These are phyloP conservation scores for Xylophagus ater DNA, from an alignment of 2,888 invertebrate species.

Conservation along the genomic window DNA sequence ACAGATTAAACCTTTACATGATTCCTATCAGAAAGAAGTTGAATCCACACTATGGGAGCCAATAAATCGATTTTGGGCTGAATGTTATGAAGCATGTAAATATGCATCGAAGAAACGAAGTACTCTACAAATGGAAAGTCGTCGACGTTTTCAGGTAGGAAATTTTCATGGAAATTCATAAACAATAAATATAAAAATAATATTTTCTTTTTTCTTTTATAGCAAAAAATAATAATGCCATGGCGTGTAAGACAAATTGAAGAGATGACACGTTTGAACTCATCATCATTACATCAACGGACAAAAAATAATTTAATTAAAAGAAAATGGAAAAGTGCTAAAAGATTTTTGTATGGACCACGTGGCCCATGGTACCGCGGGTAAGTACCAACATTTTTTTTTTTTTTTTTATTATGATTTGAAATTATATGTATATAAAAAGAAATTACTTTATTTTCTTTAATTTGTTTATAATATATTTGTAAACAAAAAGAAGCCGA, in stretches of 20 bases:
- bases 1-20: constrained; percentile 45
- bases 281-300: constrained; percentile 39
- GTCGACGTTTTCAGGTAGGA: constrained; percentile 43
- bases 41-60: constrained; percentile 42
- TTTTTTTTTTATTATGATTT: too few species aligned
- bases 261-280: constrained; percentile 43
- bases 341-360: constrained; percentile 44
- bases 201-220: constrained; percentile 18
- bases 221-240: constrained; percentile 44
- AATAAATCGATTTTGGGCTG: constrained; percentile 48
- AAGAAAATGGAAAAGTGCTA: constrained; percentile 45
- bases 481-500: too few species aligned
- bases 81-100: constrained; percentile 50
- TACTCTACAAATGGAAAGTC: constrained; percentile 45
- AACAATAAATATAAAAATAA: too few species aligned
- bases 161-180: not conserved
- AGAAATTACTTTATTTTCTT: too few species aligned
- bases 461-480: too few species aligned
- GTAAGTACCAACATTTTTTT: too few species aligned
- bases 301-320: constrained; percentile 42
- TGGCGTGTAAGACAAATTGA: constrained; percentile 42
- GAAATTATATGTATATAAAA: too few species aligned
- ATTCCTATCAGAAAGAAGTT: constrained; percentile 44
- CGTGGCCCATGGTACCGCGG: constrained; percentile 42
- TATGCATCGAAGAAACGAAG: constrained; percentile 44